phyloP scores from a whole-genome alignment of 1,140 invertebrate genomes.

The Helicoverpa zea region DNA sequence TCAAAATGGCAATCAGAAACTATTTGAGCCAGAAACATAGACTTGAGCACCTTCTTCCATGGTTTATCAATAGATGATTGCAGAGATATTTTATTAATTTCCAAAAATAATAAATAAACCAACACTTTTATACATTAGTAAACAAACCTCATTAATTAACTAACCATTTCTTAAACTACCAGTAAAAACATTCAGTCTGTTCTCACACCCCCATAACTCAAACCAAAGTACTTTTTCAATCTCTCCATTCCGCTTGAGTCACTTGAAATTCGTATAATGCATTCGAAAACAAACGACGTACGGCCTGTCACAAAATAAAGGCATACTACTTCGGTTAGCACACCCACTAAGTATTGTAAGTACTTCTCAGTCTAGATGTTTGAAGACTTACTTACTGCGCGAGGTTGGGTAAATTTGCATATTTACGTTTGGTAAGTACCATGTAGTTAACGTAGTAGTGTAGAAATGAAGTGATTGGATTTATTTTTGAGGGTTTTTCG shows the following conservation, averaged over 20 bases:
- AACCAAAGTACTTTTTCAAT: too few species aligned
- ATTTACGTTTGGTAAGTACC: not conserved
- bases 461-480: not conserved
- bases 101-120: too few species aligned
- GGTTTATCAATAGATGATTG: too few species aligned
- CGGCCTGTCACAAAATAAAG: not conserved
- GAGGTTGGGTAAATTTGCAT: conserved; percentile 31
- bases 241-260: not conserved
- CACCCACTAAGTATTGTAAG: conserved; percentile 31
- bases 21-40: too few species aligned
- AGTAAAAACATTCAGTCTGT: not conserved
- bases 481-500: not conserved
- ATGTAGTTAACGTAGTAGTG: not conserved
- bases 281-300: conserved; percentile 1
- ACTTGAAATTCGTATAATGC: not conserved
- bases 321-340: conserved; percentile 6
- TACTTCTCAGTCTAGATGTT: conserved; percentile 53
- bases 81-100: too few species aligned
- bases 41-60: too few species aligned
- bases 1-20: too few species aligned
- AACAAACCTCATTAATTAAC: too few species aligned
- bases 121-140: too few species aligned
- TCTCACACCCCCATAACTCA: not conserved
- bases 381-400: conserved; percentile 42
- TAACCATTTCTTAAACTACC: too few species aligned